Base-by-base conservation (phyloP, 2,888 invertebrate species). In the Onthophagus sagittarius region DNA sequence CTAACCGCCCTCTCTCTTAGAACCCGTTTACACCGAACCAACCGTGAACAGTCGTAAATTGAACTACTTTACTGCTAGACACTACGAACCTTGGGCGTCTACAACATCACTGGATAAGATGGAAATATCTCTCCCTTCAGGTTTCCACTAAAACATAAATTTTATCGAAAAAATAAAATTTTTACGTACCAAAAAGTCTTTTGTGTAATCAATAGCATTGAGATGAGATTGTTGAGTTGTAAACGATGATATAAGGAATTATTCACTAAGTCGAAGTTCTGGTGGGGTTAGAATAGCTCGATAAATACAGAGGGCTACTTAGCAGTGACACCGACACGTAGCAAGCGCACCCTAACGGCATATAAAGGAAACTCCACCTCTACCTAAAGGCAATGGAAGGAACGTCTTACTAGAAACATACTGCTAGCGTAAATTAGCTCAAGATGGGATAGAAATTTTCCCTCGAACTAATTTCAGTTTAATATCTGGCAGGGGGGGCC, bases 381-480 rank as follows among this genome's bases (percentile, higher is more conserved):
- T 15, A n/a, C 2, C 31, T 65, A 65, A 23, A 65, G 15, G 65
- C 65, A 67, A 67, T 67, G 23, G 31, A 32, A 9, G 9, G 23
- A 67, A 23, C 15, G 67, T 31, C 67, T 5, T 4, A 23, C 7
- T n/a, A n/a, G 7, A 14, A 15, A 67, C 67, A 67, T 67, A 67
- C 67, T 23, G 67, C 23, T 32, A 32, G 31, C 31, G 31, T 67
- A 67, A 67, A 67, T 67, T 67, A 67, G 67, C 67, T 23, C 15
- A 6, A 14, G 23, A 7, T 32, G 31, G 23, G 31, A 67, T 15
- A n/a, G 67, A 23, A 67, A 67, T 67, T 67, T 72, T 70, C 63
- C 14, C 64, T 64, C 64, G 65, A 65, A 72, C 72, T 72, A 72
- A 72, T 72, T 72, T 72, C 72, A 64, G 33, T 72, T 72, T 72